These are phyloP conservation scores for Melolontha melolontha DNA, from an alignment of 2,888 invertebrate genomes.

Conservation along the genomic window DNA sequence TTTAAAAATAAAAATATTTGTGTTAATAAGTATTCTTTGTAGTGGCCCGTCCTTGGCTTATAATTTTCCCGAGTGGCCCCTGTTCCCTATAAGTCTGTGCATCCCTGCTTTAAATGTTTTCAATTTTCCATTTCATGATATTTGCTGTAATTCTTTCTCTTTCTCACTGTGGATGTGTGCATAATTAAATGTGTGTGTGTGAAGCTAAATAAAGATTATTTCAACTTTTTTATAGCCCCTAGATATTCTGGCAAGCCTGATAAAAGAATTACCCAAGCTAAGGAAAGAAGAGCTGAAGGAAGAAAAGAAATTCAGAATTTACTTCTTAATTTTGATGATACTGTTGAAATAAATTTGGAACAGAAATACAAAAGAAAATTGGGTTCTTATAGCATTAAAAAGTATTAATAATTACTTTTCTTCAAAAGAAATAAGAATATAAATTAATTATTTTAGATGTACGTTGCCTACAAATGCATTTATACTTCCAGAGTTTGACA, in stretches of 20 bases:
- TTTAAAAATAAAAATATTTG: no score
- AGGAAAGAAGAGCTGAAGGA: constrained; percentile 14
- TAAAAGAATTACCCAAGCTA: constrained; percentile 34
- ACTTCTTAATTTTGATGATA: not conserved
- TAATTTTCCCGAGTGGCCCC: no score
- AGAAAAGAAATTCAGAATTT: not conserved
- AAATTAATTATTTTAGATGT: constrained; percentile 39
- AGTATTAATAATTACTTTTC: not conserved
- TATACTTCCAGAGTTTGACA: not conserved
- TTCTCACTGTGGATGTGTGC: no score
- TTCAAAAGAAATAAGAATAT: not conserved
- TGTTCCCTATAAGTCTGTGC: no score
- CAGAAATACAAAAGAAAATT: constrained; percentile 4
- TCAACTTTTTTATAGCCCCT: constrained; percentile 35
- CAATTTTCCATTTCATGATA: no score
- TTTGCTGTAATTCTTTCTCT: no score
- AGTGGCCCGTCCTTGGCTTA: no score
- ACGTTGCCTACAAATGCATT: constrained; percentile 42
- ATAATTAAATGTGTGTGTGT: no score
- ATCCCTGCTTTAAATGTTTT: no score
- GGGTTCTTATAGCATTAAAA: constrained; percentile 12
- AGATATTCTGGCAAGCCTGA: constrained; percentile 47
- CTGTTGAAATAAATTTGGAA: not conserved
- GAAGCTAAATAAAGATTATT: no score
- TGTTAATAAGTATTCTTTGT: no score